Base-by-base conservation (phyloP, 2,888 invertebrate species). In the Omphaloscelis lunosa region DNA sequence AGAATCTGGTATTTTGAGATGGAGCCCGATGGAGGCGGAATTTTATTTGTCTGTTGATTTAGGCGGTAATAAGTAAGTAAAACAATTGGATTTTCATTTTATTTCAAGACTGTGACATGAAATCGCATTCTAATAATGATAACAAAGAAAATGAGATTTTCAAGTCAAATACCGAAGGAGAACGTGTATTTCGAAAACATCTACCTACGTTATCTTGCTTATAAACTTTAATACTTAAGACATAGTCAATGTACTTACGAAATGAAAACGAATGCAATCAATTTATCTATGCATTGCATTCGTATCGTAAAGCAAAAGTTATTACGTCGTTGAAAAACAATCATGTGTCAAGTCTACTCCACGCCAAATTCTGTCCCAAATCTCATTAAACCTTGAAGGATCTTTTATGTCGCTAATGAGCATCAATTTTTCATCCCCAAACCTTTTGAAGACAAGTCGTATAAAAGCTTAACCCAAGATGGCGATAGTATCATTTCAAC, bases 361-460 rank as follows among this genome's bases (percentile, higher is more conserved):
- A 94, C 76, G 11, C 73, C 63, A 75, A 72, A 79, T 80, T 77
- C 67, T 92, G 90, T 88, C 59, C 90, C 70, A 75, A 85, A 87
- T 85, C 86, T 88, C 82, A 84, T 73, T 76, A 88, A 90, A 92
- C 95, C 95, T 96, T 96, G 95, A 94, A 92, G 93, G 91, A 81
- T 93, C 93, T 92, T 91, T 94, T 95, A 91, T 95, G 84, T 88
- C 61, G 65, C 84, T 95, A 95, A 96, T 95, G 94, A 93, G 88
- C 41, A 62, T 67, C 87, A 85, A 96, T 96, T 92, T 94, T 93
- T 96, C 95, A 95, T 84, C 95, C 96, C 96, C 95, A 93, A 91
- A 93, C 86, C 85, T 80, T 77, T 79, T 58, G 41, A 79, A 77
- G 51, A 71, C 53, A 62, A 45, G n/a, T 69, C 77, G 91, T 96